Evolutionary conservation across 2,797 vertebrate species (phyloP).

Genomic region (Enteromius treurensis): DNA sequence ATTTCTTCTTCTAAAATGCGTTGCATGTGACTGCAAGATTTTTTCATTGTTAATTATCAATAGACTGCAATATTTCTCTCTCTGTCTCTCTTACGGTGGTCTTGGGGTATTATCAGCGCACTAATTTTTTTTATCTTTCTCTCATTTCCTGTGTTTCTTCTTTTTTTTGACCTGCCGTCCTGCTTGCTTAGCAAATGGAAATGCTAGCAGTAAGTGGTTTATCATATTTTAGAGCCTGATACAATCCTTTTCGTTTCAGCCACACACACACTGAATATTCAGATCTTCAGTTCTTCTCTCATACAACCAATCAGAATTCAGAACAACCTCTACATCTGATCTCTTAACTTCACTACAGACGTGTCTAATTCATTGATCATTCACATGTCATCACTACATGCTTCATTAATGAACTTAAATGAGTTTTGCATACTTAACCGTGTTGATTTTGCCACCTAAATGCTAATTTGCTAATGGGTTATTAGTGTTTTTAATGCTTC

Average conservation of each 20-base stretch:
- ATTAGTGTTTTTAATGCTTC: conserved; percentile 16
- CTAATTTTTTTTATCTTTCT: conserved; percentile 98
- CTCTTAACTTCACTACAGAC: conserved; percentile 40
- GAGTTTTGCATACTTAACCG: conserved; percentile 4
- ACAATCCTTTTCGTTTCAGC: conserved; percentile 77
- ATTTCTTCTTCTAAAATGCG: conserved; percentile 27
- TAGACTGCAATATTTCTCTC: conserved; percentile 34
- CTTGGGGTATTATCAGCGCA: conserved; percentile 76
- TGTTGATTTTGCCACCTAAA: not conserved
- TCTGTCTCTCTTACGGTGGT: conserved; percentile 38
- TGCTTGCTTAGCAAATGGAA: conserved; percentile 99
- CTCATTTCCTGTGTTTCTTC: conserved; percentile 78
- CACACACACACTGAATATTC: conserved; percentile 75
- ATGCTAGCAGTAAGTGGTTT: conserved; percentile 99
- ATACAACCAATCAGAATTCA: conserved; percentile 58
- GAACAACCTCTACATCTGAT: conserved; percentile 51
- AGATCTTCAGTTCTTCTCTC: conserved; percentile 62
- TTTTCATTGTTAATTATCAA: conserved; percentile 32
- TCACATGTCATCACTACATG: conserved; percentile 8
- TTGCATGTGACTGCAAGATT: conserved; percentile 29
- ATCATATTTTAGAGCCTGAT: conserved; percentile 87
- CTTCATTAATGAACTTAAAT: conserved; percentile 38
- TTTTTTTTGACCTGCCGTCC: conserved; percentile 87
- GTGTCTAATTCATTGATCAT: conserved; percentile 6
- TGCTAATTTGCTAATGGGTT: conserved; percentile 35